phyloP scores from a whole-genome alignment of 2,888 invertebrate species.

The Hirtodrosophila duncani region DNA sequence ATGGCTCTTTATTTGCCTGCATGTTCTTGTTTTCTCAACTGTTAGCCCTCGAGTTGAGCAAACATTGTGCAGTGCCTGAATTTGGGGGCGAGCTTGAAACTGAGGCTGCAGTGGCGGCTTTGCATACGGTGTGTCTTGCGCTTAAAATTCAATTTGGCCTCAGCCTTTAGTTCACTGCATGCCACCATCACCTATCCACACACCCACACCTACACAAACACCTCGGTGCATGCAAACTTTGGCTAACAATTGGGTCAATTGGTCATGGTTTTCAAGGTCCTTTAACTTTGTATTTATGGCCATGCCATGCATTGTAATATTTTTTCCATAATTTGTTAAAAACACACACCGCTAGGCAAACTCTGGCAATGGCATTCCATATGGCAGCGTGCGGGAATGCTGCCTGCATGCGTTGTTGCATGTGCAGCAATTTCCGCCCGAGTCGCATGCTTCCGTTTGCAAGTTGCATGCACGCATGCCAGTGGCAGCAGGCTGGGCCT shows the following conservation, averaged over 20 bases:
- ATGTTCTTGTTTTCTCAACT: not conserved
- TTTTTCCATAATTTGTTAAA: constrained; percentile 55
- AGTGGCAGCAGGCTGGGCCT: constrained; percentile 11
- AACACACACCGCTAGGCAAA: constrained; percentile 16
- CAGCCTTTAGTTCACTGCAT: constrained; percentile 12
- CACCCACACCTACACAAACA: constrained; percentile 14
- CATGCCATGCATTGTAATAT: constrained; percentile 54
- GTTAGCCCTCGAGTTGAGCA: constrained; percentile 9
- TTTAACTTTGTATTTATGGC: constrained; percentile 58
- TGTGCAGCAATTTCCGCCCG: constrained; percentile 60
- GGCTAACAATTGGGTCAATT: constrained; percentile 61
- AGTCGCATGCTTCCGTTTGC: constrained; percentile 64
- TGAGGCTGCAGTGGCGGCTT: constrained; percentile 23
- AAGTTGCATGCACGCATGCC: constrained; percentile 22
- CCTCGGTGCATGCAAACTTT: constrained; percentile 49
- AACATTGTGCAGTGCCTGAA: constrained; percentile 11
- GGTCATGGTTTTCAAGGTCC: constrained; percentile 66
- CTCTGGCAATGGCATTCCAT: constrained; percentile 22
- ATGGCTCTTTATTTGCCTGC: too few species aligned
- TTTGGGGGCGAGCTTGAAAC: constrained; percentile 11
- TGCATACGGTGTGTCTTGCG: constrained; percentile 34
- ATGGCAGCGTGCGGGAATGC: not conserved
- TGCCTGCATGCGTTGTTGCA: constrained; percentile 56
- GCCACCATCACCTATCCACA: constrained; percentile 13
- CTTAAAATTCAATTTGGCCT: constrained; percentile 55